Percentiles rank a stretch among this genome's conserved stretches.
phyloP scores from a whole-genome alignment of 2,113 vertebrate species.

The Echinops telfairi region DNA sequence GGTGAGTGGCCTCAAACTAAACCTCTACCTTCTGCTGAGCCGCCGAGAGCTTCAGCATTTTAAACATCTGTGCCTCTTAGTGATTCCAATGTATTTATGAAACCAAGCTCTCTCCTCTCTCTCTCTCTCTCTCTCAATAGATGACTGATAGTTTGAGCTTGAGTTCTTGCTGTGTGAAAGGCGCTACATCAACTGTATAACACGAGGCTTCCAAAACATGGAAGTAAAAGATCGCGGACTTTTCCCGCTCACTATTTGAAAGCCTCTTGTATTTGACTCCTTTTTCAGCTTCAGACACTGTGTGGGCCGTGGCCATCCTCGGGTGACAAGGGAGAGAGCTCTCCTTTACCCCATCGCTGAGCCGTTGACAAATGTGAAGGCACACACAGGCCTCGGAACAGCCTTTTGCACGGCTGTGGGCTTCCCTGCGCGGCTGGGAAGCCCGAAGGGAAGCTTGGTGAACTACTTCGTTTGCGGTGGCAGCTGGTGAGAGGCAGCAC shows the following conservation, averaged over 20 bases:
- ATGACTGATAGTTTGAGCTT: too few relatives aligned
- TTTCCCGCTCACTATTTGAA: too few relatives aligned
- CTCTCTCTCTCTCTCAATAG: too few relatives aligned
- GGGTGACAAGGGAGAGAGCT: not conserved
- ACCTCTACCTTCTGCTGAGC: not conserved
- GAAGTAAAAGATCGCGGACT: too few relatives aligned
- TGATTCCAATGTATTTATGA: too few relatives aligned
- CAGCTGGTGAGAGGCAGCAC: accelerated
- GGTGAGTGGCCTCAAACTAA: not conserved
- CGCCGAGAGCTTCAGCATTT: not conserved
- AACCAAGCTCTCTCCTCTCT: too few relatives aligned
- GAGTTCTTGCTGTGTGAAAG: not conserved
- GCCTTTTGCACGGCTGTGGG: not conserved
- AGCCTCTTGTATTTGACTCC: not conserved
- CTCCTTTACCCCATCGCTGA: not conserved
- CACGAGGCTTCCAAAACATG: too few relatives aligned
- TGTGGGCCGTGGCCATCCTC: not conserved
- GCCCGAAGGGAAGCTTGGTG: not conserved
- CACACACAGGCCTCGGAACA: not conserved
- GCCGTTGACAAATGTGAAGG: not conserved
- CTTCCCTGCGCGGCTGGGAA: not conserved
- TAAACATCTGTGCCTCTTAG: too few relatives aligned
- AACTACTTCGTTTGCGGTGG: not conserved
- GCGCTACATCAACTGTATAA: too few relatives aligned
- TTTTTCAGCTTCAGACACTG: not conserved